Evolutionary conservation across 2,888 invertebrate species (phyloP), one percentile per base, ranked within the genome.

Genomic region (Microplitis deprimator): DNA sequence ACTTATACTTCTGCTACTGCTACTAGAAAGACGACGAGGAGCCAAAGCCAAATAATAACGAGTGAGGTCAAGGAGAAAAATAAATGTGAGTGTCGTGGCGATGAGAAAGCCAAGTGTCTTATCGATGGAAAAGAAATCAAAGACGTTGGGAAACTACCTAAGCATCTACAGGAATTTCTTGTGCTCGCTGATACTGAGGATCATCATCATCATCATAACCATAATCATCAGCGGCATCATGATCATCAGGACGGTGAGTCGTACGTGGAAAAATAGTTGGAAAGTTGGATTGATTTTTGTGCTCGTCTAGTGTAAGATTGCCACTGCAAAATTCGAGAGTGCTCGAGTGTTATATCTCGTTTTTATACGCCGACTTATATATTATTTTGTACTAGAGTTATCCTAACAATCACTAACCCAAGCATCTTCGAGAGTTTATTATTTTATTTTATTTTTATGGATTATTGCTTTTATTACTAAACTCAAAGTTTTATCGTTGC

Each of bases 101-200:
- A 80, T 77, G 78, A 87, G 6, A 89, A 89, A 0, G 91, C 92
- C 82, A 93, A 92, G 89, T 87, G 87, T 81, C 92, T 95, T 74
- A 92, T 95, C 68, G 94, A 95, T 86, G 94, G 94, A 87, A 92
- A 84, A 85, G 92, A 89, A 91, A 92, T 91, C 85, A 92, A 92
- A 78, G 93, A 93, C 84, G 91, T 93, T 67, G 91, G 91, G 75
- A 92, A 92, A 79, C 91, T 96, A 79, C 96, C 96, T 5, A 93
- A 92, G 84, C 96, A 96, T 90, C 91, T 96, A 85, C 93, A 93
- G 86, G 96, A 96, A 85, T 95, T 96, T 87, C 93, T 96, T 83
- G 92, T 92, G 86, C 93, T 94, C 84, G 91, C 90, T 80, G 91
- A 91, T 82, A 84, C 84, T 39, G 85, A 85, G 83, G 84, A 85